Base-by-base conservation (phyloP, 2,113 vertebrate genomes). In the Gobio gobio region DNA sequence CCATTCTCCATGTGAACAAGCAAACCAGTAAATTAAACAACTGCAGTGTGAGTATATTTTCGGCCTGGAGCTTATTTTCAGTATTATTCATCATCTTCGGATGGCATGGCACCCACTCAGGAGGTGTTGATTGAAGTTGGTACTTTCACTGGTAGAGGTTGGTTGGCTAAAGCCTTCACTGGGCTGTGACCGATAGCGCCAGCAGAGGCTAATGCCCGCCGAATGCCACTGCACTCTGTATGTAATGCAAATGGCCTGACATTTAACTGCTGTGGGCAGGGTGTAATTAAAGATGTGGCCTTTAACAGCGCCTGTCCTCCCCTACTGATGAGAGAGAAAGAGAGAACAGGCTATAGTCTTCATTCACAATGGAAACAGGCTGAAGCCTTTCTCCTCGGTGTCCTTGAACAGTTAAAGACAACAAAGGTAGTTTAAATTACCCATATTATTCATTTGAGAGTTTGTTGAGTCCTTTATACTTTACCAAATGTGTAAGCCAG, bases 241-340 rank as follows among this genome's bases (percentile, higher is more conserved):
- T 78, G 87, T 91, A 91, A 93, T 91, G 91, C 91, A 94, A 92
- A 90, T 87, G 92, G 91, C 84, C 85, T 93, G 93, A 93, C 94
- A 94, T 95, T 95, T 94, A 93, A 91, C 90, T 85, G 90, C 90
- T 83, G 86, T 83, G 85, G 90, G 64, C 89, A 85, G 86, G 68
- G 80, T 89, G 93, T 93, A 92, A 94, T 92, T 92, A 91, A 90
- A 92, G 89, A 91, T 72, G 73, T 91, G 93, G 92, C 93, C 92
- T 93, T 93, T 93, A 83, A 51, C 87, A 86, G 87, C 82, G 81
- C 83, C 89, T 89, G 85, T 91, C 83, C 83, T 74, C 90, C 89
- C 86, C 80, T 83, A 86, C 86, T 56, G 86, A 90, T 89, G 88
- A 85, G 87, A 90, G 77, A 89, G 90, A 91, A 87, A 51, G 40